Evolutionary conservation across 2,113 vertebrate genomes (phyloP), one percentile per base, ranked within the genome.

Genomic region (Sinocyclocheilus rhinocerous): DNA sequence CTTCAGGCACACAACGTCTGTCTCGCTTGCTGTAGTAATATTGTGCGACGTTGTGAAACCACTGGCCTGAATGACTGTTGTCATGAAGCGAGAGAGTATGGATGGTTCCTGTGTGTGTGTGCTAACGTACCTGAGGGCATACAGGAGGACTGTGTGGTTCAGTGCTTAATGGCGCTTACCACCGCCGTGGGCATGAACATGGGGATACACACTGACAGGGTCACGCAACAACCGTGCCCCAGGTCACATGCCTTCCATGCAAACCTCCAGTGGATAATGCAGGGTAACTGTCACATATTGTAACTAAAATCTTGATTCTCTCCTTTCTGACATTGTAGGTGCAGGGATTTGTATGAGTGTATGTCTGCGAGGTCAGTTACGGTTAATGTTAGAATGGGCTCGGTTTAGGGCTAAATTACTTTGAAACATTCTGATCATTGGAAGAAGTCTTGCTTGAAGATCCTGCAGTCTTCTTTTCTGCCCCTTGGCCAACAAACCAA

Each of bases 51-150:
- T 83, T 4, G 52, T 84, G 85, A 86, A 78, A 83, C 59, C 67
- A 75, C 59, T 86, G 88, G 85, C 88, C 85, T 84, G 81, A 80
- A 89, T 89, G 85, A 79, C 81, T 88, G 50, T 83, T 88, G 87
- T 86, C 81, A 88, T 70, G 65, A 76, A 67, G 24, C 10, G 50
- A 52, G 81, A 59, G 65, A 78, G 24, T 50, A 39, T 83, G 75
- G 45, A 55, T 42, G 42, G 24, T 33, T 52, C 16, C 26, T 0
- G 13, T 79, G 84, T 65, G 75, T 80, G 84, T 9, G 9, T 12
- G 10, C 29, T 18, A 42, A 26, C 24, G 73, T 48, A 85, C 79
- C 73, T 63, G 84, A 83, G 84, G 79, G 81, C 42, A 15, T 59
- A 42, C 39, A 70, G 67, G 36, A 63, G 39, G 76, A 70, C 50